Conservation (phyloP, 2,797 vertebrate species). For the Netta rufina region DNA sequence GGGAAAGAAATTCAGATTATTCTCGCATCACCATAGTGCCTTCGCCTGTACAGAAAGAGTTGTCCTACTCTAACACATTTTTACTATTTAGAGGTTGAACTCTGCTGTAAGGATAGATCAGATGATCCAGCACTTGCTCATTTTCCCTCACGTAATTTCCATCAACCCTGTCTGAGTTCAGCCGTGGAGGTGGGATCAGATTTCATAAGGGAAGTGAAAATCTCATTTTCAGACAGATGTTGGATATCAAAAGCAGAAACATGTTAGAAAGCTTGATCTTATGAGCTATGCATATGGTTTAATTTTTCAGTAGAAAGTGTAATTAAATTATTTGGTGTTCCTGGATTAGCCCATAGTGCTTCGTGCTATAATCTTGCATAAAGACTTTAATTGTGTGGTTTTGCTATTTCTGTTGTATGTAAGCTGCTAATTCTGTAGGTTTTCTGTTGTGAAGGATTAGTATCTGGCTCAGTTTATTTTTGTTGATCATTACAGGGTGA, state of each 20-base stretch:
- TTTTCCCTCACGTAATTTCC: background rate
- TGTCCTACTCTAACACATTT: background rate
- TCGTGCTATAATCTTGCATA: background rate
- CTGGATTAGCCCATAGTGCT: background rate
- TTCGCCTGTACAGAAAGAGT: background rate
- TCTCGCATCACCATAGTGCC: background rate
- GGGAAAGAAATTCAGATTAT: background rate
- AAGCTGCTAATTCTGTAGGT: background rate
- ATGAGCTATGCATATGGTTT: conserved; percentile 22
- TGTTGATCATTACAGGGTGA: background rate
- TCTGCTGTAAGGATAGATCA: background rate
- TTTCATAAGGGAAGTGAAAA: conserved; percentile 20
- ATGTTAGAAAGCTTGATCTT: conserved; percentile 5
- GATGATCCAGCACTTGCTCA: background rate
- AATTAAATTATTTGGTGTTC: conserved; percentile 11
- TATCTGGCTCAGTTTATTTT: conserved; percentile 4
- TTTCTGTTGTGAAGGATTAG: background rate
- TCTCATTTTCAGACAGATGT: conserved; percentile 33
- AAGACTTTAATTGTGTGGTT: background rate
- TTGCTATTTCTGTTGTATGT: conserved; percentile 1
- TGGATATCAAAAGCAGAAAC: conserved; percentile 35
- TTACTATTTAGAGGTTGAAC: background rate
- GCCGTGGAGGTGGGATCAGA: background rate
- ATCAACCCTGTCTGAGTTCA: background rate
- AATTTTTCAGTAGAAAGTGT: conserved; percentile 44